A percentile compares a stretch with the other conserved stretches of the same genome.
phyloP scores from a whole-genome alignment of 53 echinoderm and acorn worm genomes.

The Hippasteria phrygiana region DNA sequence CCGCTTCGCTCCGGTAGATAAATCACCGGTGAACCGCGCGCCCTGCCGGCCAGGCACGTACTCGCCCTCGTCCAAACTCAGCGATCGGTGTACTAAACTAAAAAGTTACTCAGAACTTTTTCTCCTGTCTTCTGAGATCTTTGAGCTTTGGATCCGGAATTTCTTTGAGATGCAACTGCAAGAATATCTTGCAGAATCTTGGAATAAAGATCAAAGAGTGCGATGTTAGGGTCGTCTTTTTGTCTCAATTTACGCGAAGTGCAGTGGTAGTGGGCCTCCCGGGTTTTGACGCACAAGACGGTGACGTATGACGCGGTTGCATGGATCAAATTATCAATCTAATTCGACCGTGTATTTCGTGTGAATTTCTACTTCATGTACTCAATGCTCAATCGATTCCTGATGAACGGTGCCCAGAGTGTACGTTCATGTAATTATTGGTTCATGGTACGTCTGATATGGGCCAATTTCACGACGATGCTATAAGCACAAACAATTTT shows the following conservation, averaged over 20 bases:
- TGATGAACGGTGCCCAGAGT: neutral
- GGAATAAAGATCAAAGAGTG: no score
- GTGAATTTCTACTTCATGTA: neutral
- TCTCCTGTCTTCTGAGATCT: neutral
- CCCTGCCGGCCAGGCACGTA: neutral
- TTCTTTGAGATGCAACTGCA: neutral
- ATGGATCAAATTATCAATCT: neutral
- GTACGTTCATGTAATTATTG: neutral
- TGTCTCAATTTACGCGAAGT: no score
- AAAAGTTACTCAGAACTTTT: neutral
- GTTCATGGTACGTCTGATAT: no score
- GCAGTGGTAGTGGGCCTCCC: no score
- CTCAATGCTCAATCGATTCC: neutral
- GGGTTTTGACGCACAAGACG: neutral
- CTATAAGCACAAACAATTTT: no score
- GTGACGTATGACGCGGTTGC: neutral
- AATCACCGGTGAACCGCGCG: neutral
- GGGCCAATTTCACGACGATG: no score
- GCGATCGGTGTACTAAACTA: no score
- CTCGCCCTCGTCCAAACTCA: neutral
- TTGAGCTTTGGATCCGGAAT: neutral
- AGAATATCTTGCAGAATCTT: neutral
- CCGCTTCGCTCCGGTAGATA: neutral
- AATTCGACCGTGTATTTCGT: neutral
- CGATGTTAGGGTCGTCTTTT: neutral